phyloP scores from a whole-genome alignment of 2,797 vertebrate species.

The Pelobates cultripes region DNA sequence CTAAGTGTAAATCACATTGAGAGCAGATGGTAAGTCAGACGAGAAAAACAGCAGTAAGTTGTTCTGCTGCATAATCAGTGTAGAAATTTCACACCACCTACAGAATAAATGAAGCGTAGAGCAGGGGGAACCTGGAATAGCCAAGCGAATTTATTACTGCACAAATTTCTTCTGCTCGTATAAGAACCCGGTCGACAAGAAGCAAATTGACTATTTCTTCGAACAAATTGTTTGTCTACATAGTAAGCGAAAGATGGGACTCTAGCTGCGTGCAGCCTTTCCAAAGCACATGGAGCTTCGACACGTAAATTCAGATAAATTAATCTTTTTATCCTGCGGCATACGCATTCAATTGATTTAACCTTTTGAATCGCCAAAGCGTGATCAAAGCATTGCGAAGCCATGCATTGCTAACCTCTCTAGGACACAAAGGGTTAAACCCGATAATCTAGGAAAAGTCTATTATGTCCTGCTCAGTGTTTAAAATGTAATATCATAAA shows the following conservation, averaged over 20 bases:
- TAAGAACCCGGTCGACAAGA: conserved; percentile 5
- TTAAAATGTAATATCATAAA: too few species aligned
- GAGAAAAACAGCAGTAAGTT: conserved; percentile 40
- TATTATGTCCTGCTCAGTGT: too few species aligned
- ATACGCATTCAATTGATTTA: too few species aligned
- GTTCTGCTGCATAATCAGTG: conserved; percentile 34
- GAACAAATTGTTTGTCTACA: conserved; percentile 24
- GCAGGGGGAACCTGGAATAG: conserved; percentile 25
- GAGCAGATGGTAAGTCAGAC: conserved; percentile 47
- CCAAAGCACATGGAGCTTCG: not conserved
- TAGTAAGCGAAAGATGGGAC: not conserved
- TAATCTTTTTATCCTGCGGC: not conserved
- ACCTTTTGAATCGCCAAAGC: too few species aligned
- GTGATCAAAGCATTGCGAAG: too few species aligned
- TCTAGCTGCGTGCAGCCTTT: not conserved
- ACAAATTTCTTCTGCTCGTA: conserved; percentile 16
- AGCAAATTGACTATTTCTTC: conserved; percentile 38
- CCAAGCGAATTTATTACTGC: conserved; percentile 41
- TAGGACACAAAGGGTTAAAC: too few species aligned
- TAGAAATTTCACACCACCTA: conserved; percentile 40
- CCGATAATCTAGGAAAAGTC: too few species aligned
- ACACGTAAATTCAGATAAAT: conserved; percentile 1
- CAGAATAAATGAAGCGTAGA: conserved; percentile 47
- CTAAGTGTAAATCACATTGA: conserved; percentile 50
- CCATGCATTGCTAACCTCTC: too few species aligned